phyloP scores from a whole-genome alignment of 1,140 invertebrate genomes.

The Capitella teleta region DNA sequence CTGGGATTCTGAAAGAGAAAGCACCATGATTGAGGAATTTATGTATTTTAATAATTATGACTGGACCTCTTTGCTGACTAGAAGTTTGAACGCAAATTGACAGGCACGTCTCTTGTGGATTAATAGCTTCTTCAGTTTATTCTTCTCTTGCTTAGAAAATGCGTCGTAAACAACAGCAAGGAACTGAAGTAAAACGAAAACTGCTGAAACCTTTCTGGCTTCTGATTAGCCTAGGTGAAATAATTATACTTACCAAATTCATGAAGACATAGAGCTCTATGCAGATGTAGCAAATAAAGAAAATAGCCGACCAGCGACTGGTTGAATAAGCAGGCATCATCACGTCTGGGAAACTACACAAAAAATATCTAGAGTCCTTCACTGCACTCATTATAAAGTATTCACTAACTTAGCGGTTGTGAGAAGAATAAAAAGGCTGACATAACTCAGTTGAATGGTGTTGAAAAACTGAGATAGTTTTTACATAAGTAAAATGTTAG shows the following conservation, averaged over 20 bases:
- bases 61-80: constrained; percentile 35
- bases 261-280: constrained; percentile 78
- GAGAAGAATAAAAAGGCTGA: constrained; percentile 77
- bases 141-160: constrained; percentile 74
- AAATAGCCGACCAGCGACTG: constrained; percentile 69
- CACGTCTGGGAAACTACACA: constrained; percentile 73
- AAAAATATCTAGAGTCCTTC: constrained; percentile 4
- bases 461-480: constrained; percentile 53
- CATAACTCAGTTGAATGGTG: constrained; percentile 69
- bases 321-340: constrained; percentile 83
- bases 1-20: constrained; percentile 40
- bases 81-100: constrained; percentile 60
- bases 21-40: not conserved
- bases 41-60: constrained; percentile 40
- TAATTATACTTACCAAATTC: constrained; percentile 74
- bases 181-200: constrained; percentile 50
- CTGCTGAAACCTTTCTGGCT: not conserved
- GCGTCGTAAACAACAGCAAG: constrained; percentile 83
- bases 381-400: not conserved
- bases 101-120: constrained; percentile 74
- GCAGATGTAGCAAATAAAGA: constrained; percentile 75
- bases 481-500: not conserved
- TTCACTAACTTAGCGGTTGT: constrained; percentile 79
- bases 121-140: constrained; percentile 73
- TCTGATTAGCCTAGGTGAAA: not conserved